Evolutionary conservation across 2,113 vertebrate genomes (phyloP), one percentile per base, ranked within the genome.

Genomic region (Deroptyus accipitrinus): DNA sequence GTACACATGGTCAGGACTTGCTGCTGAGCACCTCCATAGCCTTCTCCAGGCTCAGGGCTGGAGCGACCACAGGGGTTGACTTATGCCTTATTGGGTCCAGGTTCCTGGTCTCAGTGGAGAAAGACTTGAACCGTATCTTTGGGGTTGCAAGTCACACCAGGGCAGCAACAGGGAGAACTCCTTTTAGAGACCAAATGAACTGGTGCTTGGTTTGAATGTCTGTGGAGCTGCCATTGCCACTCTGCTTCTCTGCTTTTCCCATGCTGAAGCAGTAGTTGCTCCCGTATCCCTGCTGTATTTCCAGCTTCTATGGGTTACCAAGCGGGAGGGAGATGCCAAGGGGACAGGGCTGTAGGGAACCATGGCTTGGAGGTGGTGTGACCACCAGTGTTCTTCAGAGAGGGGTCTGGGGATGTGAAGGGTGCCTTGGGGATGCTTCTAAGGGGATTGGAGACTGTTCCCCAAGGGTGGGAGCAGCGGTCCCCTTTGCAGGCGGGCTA

Each of bases 321-420:
- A 92, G 35, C 33, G 0, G 1, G 22, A 49, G 55, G 67, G 67
- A 41, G 42, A 35, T 57, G 33, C 54, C 9, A 13, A 63, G 67
- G 75, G 55, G n/a, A 61, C 17, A 7, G 57, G 44, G 81, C 17
- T 70, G 41, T 9, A 39, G 27, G 41, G 27, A 33, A 55, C 0
- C 1, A 55, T 20, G 35, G 25, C 39, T 91, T 0, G 0, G 68
- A 35, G 35, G 35, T 69, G 73, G 22, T 0, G 0, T 41, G 61
- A 75, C 22, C 66, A 18, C 27, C 1, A 4, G 2, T 72, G 69
- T 39, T 31, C 46, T 68, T 23, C 13, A 44, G 24, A 16, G 57
- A 61, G 48, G 73, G 42, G 14, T 44, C 15, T 19, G n/a, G 20
- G 49, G 31, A 13, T n/a, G 67, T 1, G 3, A 24, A n/a, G 57